phyloP scores from a whole-genome alignment of 2,797 vertebrate genomes.

The Pseudomugil gertrudae region DNA sequence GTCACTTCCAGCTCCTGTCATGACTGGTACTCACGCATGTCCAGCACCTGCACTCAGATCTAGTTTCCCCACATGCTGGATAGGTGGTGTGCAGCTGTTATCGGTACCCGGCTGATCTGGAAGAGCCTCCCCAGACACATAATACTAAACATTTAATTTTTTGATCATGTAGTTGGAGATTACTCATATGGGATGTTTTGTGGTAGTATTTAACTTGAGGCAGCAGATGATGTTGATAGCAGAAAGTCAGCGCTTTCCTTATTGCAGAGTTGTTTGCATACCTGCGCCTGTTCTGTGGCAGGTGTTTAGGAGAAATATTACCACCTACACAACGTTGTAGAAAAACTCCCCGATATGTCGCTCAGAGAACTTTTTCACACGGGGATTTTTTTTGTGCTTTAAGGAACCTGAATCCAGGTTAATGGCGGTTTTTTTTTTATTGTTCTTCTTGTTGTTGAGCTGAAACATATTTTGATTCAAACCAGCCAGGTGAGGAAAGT shows the following conservation, averaged over 20 bases:
- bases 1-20: constrained; percentile 51
- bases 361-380: constrained; percentile 10
- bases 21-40: constrained; percentile 40
- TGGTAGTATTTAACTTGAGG: neutral
- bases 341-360: constrained; percentile 37
- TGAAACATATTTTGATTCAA: constrained; percentile 10
- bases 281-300: constrained; percentile 31
- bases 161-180: constrained; percentile 10
- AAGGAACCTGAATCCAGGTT: neutral
- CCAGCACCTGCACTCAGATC: constrained; percentile 55
- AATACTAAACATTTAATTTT: constrained; percentile 13
- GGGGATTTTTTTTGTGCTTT: neutral
- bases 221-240: constrained; percentile 9
- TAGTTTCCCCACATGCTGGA: constrained; percentile 49
- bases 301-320: constrained; percentile 28
- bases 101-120: constrained; percentile 41
- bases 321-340: constrained; percentile 30
- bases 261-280: constrained; percentile 45
- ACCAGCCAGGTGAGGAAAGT: constrained; percentile 56
- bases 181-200: neutral
- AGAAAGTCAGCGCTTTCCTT: neutral
- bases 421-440: constrained; percentile 4
- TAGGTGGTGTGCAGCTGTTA: constrained; percentile 43
- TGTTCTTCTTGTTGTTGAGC: neutral
- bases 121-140: constrained; percentile 7